Base-by-base conservation (phyloP, 2,888 invertebrate species). In the Drosophila dives region DNA sequence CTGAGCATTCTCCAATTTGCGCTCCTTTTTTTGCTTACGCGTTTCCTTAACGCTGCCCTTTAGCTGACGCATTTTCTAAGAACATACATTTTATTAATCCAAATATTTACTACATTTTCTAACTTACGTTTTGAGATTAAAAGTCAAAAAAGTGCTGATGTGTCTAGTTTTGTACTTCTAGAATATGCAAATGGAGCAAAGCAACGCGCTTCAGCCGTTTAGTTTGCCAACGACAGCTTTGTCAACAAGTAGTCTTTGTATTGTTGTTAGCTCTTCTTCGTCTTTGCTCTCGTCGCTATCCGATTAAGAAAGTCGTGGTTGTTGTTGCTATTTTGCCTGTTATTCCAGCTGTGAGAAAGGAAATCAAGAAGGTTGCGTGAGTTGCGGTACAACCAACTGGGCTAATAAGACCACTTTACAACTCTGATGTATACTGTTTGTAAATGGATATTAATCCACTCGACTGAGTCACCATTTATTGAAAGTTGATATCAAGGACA, bases 31-130 rank as follows among this genome's bases (percentile, higher is more conserved):
- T 92, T 97, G 97, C 91, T 95, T 96, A 15, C 96, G 96, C 0
- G 96, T 96, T 93, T 97, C 97, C 93, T 97, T 97, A 53, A 95
- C 95, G 91, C 95, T 95, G 58, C 97, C 97, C 91, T 97, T 97
- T 48, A 96, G 93, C 91, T 97, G 96, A 80, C 96, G 95, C 97
- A 97, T 97, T 79, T 85, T 94, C 75, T 72, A 38, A n/a, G 15
- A 50, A 23, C 8, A 29, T 23, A n/a, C n/a, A 11, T 5, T 2
- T 2, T 29, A 12, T 38, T 8, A 55, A n/a, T 8, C 6, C 38
- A 6, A 55, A 38, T 29, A 26, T 26, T 29, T 49, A 8, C 8
- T 11, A 33, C 45, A 3, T 32, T 17, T 12, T 15, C 8, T 20
- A 15, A 68, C 64, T 60, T 53, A 77, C 77, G 42, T 34, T 32